Evolutionary conservation across 2,888 invertebrate species (phyloP), one percentile per base, ranked within the genome.

Genomic region (Drosophila kuntzei): DNA sequence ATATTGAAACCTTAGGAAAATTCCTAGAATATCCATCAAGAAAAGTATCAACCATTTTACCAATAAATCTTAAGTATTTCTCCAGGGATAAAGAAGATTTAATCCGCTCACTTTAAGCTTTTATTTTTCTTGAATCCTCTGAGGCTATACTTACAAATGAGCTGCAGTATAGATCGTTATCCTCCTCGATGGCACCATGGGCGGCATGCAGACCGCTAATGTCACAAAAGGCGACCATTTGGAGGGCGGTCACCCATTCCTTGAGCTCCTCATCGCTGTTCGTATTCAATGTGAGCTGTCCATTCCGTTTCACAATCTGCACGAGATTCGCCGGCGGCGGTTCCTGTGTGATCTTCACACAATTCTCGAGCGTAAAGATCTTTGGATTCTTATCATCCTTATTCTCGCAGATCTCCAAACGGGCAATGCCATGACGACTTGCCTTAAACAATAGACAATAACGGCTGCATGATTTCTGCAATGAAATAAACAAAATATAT

Each of bases 81-180:
- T 22, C 22, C 22, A 22, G 4, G 22, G 22, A 22, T 22, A 22
- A 22, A 22, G 2, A 3, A 25, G 5, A 25, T 25, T 25, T 5
- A 25, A 25, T 25, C 25, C 25, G 25, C 7, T 25, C 22, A 22
- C 22, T 22, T 22, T 3, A 3, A 0, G 22, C 22, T 25, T 25
- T 7, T 25, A 25, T 25, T 7, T 25, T 6, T 25, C 1, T 34
- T 5, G 12, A 34, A 6, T 36, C 6, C n/a, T 25, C 25, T 8
- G 6, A 25, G 27, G 27, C 27, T 9, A 18, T 34, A 85, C 87
- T 87, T 75, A 96, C 96, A 72, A 90, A 92, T 64, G 96, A 96
- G 39, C 97, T 96, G 90, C 96, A 97, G 90, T 97, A 97, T n/a
- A 97, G 93, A 91, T 97, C 97, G 92, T 97, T 97, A 86, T 97